These are phyloP conservation scores for Acanthacorydalis orientalis DNA, from an alignment of 2,888 invertebrate genomes.

Conservation along the genomic window DNA sequence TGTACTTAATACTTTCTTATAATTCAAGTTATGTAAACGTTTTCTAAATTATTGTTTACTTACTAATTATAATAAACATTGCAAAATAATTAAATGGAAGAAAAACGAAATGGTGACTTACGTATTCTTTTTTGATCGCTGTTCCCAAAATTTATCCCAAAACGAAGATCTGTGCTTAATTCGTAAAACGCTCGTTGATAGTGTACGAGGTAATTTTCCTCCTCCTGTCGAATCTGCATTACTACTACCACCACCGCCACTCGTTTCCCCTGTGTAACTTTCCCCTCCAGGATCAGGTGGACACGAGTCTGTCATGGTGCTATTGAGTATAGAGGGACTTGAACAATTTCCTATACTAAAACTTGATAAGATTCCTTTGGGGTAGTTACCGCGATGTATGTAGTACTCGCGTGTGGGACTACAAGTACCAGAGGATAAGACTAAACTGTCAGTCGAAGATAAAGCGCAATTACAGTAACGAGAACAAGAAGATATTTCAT, in stretches of 20 bases:
- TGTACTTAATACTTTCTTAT: too few relatives aligned
- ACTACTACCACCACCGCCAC: background rate
- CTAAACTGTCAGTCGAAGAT: conserved; percentile 7
- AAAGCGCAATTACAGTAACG: background rate
- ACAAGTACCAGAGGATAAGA: conserved; percentile 7
- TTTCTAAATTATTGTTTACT: too few relatives aligned
- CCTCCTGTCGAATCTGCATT: conserved; percentile 2
- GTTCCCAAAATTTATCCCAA: conserved; percentile 73
- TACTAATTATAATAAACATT: too few relatives aligned
- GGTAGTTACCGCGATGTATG: conserved; percentile 11
- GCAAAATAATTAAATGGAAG: too few relatives aligned
- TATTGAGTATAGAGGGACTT: conserved; percentile 35
- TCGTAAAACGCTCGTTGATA: conserved; percentile 64
- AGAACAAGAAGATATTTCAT: background rate
- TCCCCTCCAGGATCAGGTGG: conserved; percentile 7
- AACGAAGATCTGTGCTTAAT: conserved; percentile 63
- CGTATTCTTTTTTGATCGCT: conserved; percentile 48
- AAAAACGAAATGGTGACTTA: too few relatives aligned
- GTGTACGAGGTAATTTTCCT: conserved; percentile 44
- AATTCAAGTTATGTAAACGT: too few relatives aligned
- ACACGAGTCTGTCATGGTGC: conserved; percentile 2
- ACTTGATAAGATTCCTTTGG: conserved; percentile 22
- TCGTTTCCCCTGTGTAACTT: background rate
- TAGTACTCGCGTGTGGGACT: conserved; percentile 6
- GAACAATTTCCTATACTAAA: conserved; percentile 29